Percentiles rank a stretch among this genome's conserved stretches.
Conservation (phyloP, 2,888 invertebrate species). For the Cosmia trapezina region DNA sequence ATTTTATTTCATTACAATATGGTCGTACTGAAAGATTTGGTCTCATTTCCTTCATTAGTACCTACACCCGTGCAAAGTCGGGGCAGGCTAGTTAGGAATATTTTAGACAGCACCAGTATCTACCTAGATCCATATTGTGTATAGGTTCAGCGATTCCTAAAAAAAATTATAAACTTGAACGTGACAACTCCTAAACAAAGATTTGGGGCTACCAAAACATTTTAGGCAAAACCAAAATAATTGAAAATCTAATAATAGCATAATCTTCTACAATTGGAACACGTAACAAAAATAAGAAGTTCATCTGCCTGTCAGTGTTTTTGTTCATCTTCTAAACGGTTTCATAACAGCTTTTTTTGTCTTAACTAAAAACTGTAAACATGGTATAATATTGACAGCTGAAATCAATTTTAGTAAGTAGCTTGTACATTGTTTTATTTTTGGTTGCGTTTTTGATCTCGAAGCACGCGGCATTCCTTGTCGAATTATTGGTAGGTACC, state of each 20-base stretch:
- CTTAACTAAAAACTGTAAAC: constrained; percentile 40
- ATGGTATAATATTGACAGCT: constrained; percentile 29
- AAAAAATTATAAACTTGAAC: too few species aligned
- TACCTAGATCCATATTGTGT: too few species aligned
- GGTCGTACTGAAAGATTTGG: too few species aligned
- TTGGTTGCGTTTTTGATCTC: not conserved
- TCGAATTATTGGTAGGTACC: not conserved
- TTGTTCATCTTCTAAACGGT: constrained; percentile 28
- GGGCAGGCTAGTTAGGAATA: too few species aligned
- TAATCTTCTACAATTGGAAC: constrained; percentile 17
- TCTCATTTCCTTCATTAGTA: too few species aligned
- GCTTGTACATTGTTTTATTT: constrained; percentile 5
- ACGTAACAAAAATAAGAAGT: constrained; percentile 17
- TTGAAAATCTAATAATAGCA: not conserved
- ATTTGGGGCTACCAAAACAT: not conserved
- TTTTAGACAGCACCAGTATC: too few species aligned
- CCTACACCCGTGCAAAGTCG: too few species aligned
- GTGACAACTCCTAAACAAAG: not conserved
- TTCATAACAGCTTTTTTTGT: constrained; percentile 48
- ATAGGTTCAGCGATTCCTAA: too few species aligned
- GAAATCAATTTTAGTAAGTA: constrained; percentile 26
- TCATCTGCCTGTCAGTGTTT: constrained; percentile 27
- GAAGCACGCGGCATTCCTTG: not conserved
- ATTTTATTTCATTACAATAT: too few species aligned
- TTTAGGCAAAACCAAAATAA: not conserved